phyloP scores from a whole-genome alignment of 1,140 invertebrate genomes.

The Listronotus oregonensis region DNA sequence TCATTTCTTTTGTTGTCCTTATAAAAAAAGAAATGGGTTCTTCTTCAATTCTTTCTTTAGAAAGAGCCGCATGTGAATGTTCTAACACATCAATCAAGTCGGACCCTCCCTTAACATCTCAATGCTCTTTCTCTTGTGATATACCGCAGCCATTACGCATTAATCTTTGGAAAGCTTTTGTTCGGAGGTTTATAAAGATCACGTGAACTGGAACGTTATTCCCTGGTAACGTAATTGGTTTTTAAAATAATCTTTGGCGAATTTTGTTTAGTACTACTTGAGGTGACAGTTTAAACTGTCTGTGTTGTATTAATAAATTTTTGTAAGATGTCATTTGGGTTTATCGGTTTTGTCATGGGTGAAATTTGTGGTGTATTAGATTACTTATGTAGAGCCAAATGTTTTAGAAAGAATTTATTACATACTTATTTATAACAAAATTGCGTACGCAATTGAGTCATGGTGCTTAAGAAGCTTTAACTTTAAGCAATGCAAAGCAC shows the following conservation, averaged over 20 bases:
- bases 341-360: conserved; percentile 18
- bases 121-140: conserved; percentile 31
- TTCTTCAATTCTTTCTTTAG: conserved; percentile 25
- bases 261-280: conserved; percentile 32
- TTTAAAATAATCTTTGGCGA: conserved; percentile 34
- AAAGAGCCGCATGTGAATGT: conserved; percentile 29
- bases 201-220: conserved; percentile 35
- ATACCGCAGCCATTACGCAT: conserved; percentile 36
- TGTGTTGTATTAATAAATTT: conserved; percentile 30
- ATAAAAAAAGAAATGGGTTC: conserved; percentile 17
- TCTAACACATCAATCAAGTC: conserved; percentile 25
- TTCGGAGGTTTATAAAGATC: conserved; percentile 21
- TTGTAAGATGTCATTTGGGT: conserved; percentile 12
- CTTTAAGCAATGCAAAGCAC: too few species aligned
- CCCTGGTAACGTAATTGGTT: conserved; percentile 27
- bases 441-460: too few species aligned
- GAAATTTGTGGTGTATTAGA: conserved; percentile 13
- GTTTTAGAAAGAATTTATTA: too few species aligned
- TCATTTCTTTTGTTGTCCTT: conserved; percentile 11
- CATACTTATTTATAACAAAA: too few species aligned
- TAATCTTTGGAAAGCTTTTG: conserved; percentile 31
- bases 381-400: not conserved
- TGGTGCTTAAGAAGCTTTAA: too few species aligned
- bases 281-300: conserved; percentile 19
- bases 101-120: conserved; percentile 38